phyloP scores from a whole-genome alignment of 2,888 invertebrate species.

The Protophormia terraenovae region DNA sequence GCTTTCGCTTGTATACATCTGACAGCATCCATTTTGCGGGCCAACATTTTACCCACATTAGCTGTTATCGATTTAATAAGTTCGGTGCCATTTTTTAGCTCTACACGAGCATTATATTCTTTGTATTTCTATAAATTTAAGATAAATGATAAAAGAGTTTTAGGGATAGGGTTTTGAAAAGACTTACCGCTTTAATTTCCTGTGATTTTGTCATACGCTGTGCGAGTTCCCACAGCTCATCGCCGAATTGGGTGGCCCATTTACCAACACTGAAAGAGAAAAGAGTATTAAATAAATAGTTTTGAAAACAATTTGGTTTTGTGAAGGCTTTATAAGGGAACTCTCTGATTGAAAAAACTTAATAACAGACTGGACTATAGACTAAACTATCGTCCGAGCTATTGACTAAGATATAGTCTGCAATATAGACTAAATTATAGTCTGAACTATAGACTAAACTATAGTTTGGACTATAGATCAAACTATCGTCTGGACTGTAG shows the following conservation, averaged over 20 bases:
- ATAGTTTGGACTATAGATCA: too few species aligned
- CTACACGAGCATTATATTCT: slow-evolving; percentile 89
- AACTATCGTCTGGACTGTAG: too few species aligned
- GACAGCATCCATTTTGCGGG: slow-evolving; percentile 94
- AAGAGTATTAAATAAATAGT: neutral
- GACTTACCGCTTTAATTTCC: slow-evolving; percentile 88
- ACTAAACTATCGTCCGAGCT: too few species aligned
- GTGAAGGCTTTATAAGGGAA: too few species aligned
- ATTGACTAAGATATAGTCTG: too few species aligned
- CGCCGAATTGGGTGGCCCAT: slow-evolving; percentile 91
- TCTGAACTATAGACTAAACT: too few species aligned
- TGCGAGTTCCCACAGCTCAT: slow-evolving; percentile 90
- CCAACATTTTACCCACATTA: slow-evolving; percentile 92
- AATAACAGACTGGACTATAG: too few species aligned
- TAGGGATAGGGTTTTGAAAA: neutral
- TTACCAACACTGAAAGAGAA: slow-evolving; percentile 85
- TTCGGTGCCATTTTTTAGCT: slow-evolving; percentile 89
- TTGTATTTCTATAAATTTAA: slow-evolving; percentile 86
- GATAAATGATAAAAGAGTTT: neutral
- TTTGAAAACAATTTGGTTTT: too few species aligned
- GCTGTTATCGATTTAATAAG: slow-evolving; percentile 90
- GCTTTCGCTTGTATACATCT: slow-evolving; percentile 90
- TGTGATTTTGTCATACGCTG: slow-evolving; percentile 89
- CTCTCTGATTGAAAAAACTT: too few species aligned
- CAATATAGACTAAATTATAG: too few species aligned